Base-by-base conservation (phyloP, 2,113 vertebrate species). In the Pao palembangensis region DNA sequence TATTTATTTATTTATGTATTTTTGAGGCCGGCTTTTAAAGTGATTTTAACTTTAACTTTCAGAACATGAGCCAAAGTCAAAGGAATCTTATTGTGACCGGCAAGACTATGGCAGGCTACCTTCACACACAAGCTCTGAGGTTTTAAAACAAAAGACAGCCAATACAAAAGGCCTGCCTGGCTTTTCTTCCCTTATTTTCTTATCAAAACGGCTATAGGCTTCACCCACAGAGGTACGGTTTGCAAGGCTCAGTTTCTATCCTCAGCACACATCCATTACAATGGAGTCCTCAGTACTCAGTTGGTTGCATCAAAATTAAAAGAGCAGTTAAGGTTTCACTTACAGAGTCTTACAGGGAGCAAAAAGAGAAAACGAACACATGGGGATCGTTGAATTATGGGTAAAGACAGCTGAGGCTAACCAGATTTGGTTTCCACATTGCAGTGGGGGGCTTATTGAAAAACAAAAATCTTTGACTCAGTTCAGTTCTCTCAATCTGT, bases 381-480 rank as follows among this genome's bases (percentile, higher is more conserved):
- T 71, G 46, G 64, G 61, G 80, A 74, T 78, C 82, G 82, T 82
- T 86, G 85, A 88, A 90, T 88, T 88, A 88, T 87, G 87, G 85
- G 87, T 85, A 88, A 83, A 86, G 87, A 87, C 87, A 83, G 84
- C 83, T 86, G 88, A 88, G 83, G 84, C 86, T 87, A 88, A 87
- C 85, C 87, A 88, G 88, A 78, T 85, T 88, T 75, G 84, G 79
- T 80, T 85, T 86, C 77, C 75, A 79, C 73, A 47, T 64, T 78
- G 73, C 81, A 52, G 81, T 75, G 79, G 81, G 85, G 87, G 87
- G 79, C 73, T 86, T 85, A 82, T 83, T 87, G 79, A 85, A 82
- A 86, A 83, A 88, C 87, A 85, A 81, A 81, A 89, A 80, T 82
- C 79, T 80, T 76, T 84, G 86, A 85, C 71, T 87, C 85, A 85